Evolutionary conservation across 2,888 invertebrate genomes (phyloP), one percentile per base, ranked within the genome.

Genomic region (Globia sparganii): DNA sequence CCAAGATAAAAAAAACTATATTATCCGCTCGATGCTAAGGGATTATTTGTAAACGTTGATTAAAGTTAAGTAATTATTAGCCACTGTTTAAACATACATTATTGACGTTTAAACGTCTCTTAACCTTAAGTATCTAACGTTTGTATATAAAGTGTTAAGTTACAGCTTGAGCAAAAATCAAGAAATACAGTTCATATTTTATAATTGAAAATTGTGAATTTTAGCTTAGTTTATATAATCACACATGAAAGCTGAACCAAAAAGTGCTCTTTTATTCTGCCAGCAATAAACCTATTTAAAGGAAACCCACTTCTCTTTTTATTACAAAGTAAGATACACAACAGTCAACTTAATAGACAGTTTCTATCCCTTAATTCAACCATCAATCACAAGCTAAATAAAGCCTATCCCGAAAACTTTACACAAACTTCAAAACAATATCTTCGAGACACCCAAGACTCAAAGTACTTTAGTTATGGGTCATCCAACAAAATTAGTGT

Each of bases 401-500:
- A 76, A 64, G 64, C 21, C 21, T 49, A 53, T 77, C 28, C 28
- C 34, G 1, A 21, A 78, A 78, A 65, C 49, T 78, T 83, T 34
- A 49, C 4, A 28, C n/a, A 83, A 83, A 83, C 66, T 86, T 86
- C 6, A 58, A 73, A 86, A 83, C 87, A 84, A 86, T 86, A 86
- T 84, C 87, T 83, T 83, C 25, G 31, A 53, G 70, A 71, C 5
- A 49, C n/a, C 61, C 25, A 46, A 78, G 34, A 53, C 53, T 37
- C 61, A 81, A 81, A 28, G 67, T 6, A n/a, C 34, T 68, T n/a
- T 11, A 79, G 78, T 81, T 77, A 75, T 72, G 70, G 88, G 78
- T 87, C 86, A 81, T 37, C 78, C 64, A 66, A 59, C 87, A 86
- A 91, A 91, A 92, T 93, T 91, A 90, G 90, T 87, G 88, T 90